A percentile compares a stretch with the other conserved stretches of the same genome.
These are phyloP conservation scores for Otocyon megalotis DNA, from an alignment of 2,113 vertebrate species.

Conservation along the genomic window DNA sequence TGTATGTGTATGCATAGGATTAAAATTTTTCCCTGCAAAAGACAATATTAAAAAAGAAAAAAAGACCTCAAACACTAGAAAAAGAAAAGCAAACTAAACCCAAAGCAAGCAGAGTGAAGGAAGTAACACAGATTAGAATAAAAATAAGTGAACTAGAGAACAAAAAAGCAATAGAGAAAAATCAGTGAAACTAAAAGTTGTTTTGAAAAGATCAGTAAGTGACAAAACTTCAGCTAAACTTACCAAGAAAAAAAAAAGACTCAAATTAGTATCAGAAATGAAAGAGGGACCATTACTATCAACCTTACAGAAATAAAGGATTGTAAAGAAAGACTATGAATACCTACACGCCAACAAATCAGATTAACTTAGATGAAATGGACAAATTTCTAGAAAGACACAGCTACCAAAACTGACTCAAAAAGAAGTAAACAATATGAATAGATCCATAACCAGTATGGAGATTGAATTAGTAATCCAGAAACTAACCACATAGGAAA, in stretches of 20 bases:
- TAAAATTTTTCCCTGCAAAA: background rate
- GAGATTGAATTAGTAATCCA: background rate
- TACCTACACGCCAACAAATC: background rate
- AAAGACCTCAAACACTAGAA: background rate
- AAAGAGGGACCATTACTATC: background rate
- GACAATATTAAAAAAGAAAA: background rate
- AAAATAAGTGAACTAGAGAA: conserved; percentile 6
- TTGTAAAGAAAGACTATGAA: background rate
- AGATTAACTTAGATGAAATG: conserved; percentile 8
- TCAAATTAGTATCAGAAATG: background rate
- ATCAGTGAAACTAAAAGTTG: conserved; percentile 9
- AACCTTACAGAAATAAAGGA: background rate
- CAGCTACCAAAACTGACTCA: background rate
- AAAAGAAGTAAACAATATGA: background rate
- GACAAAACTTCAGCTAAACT: background rate
- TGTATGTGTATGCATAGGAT: background rate
- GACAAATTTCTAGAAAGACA: background rate
- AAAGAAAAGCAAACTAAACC: conserved; percentile 29
- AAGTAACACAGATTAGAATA: background rate
- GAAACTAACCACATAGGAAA: background rate
- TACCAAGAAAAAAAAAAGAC: background rate
- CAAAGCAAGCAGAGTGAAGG: background rate
- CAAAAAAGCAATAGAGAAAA: background rate
- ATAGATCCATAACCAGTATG: background rate
- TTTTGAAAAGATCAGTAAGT: conserved; percentile 28